A percentile compares a stretch with the other conserved stretches of the same genome.
Conservation (phyloP, 2,113 vertebrate genomes). For the Caloenas nicobarica region DNA sequence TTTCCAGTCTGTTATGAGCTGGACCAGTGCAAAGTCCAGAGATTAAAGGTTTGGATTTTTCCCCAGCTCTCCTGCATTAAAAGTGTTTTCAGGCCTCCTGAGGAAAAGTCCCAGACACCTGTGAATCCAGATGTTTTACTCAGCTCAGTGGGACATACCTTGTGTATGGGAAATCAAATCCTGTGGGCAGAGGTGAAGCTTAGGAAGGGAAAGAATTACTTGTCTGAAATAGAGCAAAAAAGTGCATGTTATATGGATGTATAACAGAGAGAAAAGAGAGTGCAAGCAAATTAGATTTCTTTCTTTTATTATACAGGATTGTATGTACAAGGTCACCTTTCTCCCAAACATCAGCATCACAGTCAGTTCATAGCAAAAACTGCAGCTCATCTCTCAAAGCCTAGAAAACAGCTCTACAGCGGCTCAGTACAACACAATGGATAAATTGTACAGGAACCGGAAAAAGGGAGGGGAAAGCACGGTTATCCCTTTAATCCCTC, state of each 20-base stretch:
- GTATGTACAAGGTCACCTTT: constrained; percentile 70
- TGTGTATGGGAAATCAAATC: neutral
- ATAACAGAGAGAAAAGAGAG: neutral
- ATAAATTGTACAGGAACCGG: neutral
- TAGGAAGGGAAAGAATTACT: neutral
- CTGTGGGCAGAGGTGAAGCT: neutral
- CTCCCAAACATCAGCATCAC: constrained; percentile 44
- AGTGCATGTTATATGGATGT: no score
- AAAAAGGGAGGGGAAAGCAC: neutral
- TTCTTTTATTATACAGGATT: constrained; percentile 73
- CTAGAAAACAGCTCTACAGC: constrained; percentile 31
- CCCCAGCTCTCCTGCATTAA: neutral
- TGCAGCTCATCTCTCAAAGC: constrained; percentile 49
- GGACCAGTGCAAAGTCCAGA: neutral
- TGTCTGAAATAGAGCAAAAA: neutral
- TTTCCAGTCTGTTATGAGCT: neutral
- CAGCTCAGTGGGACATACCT: neutral
- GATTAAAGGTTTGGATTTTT: neutral
- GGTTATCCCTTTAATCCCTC: neutral
- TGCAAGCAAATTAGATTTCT: neutral
- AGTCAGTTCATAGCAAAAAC: constrained; percentile 50
- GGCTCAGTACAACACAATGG: constrained; percentile 12
- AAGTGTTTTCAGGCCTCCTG: neutral
- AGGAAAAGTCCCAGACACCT: neutral
- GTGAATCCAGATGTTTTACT: neutral